Conservation (phyloP, 2,113 vertebrate genomes). For the Baryphthengus martii region DNA sequence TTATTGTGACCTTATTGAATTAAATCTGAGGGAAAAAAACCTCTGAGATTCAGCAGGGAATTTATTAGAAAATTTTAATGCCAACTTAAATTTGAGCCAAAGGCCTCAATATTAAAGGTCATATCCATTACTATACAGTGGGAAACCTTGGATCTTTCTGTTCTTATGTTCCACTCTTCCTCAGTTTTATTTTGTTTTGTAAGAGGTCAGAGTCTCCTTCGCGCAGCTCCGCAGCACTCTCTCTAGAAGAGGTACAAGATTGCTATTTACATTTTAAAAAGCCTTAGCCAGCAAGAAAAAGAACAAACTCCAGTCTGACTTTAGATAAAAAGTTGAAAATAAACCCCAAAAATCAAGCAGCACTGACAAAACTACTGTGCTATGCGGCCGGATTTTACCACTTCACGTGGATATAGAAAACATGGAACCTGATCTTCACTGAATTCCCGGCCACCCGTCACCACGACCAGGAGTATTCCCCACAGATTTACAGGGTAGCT, state of each 20-base stretch:
- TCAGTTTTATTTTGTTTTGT: not conserved
- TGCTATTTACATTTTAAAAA: slow-evolving; percentile 28
- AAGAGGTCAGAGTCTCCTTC: slow-evolving; percentile 29
- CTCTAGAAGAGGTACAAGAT: not conserved
- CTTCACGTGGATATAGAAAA: accelerated
- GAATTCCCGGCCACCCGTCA: not conserved
- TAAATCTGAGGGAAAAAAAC: slow-evolving; percentile 41
- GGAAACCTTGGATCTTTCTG: slow-evolving; percentile 34
- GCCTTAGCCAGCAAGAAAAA: not conserved
- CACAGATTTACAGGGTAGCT: not conserved
- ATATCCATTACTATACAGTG: slow-evolving; percentile 43
- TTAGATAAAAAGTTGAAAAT: not conserved
- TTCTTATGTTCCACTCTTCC: not conserved
- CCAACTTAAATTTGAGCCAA: slow-evolving; percentile 63
- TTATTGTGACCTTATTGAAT: slow-evolving; percentile 71
- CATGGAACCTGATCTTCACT: not conserved
- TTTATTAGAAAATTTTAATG: slow-evolving; percentile 72
- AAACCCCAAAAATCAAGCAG: not conserved
- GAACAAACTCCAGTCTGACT: not conserved
- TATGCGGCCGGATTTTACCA: not conserved
- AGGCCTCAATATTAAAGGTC: slow-evolving; percentile 68
- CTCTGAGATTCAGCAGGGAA: slow-evolving; percentile 57
- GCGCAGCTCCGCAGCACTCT: not conserved
- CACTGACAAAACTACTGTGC: not conserved
- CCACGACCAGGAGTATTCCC: not conserved